phyloP scores from a whole-genome alignment of 2,888 invertebrate species.

The Ptycholaimellus sp. region DNA sequence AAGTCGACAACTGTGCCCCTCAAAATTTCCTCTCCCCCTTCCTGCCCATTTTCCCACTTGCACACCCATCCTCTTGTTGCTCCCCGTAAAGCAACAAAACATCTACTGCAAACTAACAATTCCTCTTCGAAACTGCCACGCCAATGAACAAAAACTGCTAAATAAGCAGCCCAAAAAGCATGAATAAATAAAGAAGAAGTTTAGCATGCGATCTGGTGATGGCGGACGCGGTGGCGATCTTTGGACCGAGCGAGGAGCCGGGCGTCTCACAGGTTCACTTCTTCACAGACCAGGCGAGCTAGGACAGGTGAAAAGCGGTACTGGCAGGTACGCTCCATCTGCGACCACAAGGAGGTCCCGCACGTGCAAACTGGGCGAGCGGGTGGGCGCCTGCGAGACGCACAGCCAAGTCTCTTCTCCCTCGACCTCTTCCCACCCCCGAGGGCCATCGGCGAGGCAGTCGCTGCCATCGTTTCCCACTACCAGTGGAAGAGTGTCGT shows the following conservation, averaged over 20 bases:
- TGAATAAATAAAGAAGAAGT: too few relatives aligned
- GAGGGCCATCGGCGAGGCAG: background rate
- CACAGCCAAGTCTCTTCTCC: background rate
- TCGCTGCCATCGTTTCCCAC: background rate
- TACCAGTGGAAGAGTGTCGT: background rate
- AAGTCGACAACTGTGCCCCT: too few relatives aligned
- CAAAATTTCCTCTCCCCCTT: too few relatives aligned
- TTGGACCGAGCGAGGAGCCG: background rate
- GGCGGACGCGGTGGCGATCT: background rate
- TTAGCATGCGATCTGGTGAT: background rate
- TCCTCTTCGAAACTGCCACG: too few relatives aligned
- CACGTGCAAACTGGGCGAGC: background rate
- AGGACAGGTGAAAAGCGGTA: too few relatives aligned
- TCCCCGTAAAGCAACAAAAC: too few relatives aligned
- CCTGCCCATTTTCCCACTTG: too few relatives aligned
- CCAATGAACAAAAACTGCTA: too few relatives aligned
- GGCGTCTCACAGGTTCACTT: background rate
- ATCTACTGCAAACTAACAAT: too few relatives aligned
- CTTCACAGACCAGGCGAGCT: background rate
- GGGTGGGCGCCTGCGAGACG: too few relatives aligned
- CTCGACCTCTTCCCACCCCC: conserved; percentile 23
- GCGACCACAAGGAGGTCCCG: background rate
- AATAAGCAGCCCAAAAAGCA: too few relatives aligned
- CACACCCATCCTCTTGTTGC: too few relatives aligned
- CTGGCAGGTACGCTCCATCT: background rate